Conservation (phyloP, 2,113 vertebrate species). For the Lamprologus ornatipinnis region DNA sequence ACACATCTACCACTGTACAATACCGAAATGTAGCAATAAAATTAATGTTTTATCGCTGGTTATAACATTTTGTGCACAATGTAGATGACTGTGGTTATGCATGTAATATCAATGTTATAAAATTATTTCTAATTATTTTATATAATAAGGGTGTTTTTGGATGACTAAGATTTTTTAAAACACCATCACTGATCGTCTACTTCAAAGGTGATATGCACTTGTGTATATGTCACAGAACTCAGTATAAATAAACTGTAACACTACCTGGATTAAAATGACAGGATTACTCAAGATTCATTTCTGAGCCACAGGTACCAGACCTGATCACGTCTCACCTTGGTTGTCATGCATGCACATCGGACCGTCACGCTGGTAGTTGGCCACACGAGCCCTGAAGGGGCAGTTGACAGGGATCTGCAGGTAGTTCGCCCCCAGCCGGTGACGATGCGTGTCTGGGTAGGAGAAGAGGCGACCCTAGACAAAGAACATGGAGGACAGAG, state of each 20-base stretch:
- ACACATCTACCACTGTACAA: no score
- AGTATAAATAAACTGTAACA: not conserved
- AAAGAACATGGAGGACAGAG: not conserved
- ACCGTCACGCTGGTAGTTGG: slow-evolving; percentile 94
- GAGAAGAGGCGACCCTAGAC: slow-evolving; percentile 88
- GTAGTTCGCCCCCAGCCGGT: slow-evolving; percentile 92
- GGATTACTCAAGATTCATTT: not conserved
- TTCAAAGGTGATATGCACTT: no score
- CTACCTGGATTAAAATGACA: not conserved
- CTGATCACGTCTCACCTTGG: slow-evolving; percentile 64
- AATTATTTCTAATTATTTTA: no score
- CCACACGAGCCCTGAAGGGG: slow-evolving; percentile 80
- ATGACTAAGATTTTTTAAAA: no score
- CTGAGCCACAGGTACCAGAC: not conserved
- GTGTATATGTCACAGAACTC: no score
- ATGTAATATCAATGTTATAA: no score
- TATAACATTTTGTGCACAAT: no score
- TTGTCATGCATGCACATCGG: slow-evolving; percentile 90
- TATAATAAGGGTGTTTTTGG: no score
- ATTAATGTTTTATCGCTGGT: no score
- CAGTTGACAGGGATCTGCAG: slow-evolving; percentile 95
- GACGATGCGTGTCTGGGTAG: slow-evolving; percentile 91
- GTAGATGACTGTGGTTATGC: no score
- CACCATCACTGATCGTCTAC: no score
- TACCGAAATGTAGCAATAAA: no score